phyloP scores from a whole-genome alignment of 1,140 invertebrate genomes.

The Drosophila mojavensis region DNA sequence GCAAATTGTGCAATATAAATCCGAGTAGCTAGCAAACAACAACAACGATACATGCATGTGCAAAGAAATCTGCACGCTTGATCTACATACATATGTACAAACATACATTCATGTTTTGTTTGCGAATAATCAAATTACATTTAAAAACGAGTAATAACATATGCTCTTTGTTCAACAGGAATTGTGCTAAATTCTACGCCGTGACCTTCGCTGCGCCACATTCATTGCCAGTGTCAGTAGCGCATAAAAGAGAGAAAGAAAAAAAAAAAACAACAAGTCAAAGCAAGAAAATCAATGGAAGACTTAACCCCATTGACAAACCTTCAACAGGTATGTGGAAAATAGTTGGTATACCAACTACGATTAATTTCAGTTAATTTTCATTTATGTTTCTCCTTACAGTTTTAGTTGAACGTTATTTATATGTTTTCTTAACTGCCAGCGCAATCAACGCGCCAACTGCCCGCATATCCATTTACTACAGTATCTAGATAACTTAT shows the following conservation, averaged over 20 bases:
- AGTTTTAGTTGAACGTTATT: slow-evolving; percentile 66
- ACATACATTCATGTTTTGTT: background rate
- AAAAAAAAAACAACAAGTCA: slow-evolving; percentile 15
- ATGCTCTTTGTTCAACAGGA: slow-evolving; percentile 26
- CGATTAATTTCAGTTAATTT: slow-evolving; percentile 34
- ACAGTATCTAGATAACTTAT: slow-evolving; percentile 10
- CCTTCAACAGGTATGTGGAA: slow-evolving; percentile 78
- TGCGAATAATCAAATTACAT: no score
- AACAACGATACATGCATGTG: background rate
- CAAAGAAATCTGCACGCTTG: background rate
- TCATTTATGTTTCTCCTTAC: slow-evolving; percentile 51
- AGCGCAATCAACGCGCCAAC: slow-evolving; percentile 29
- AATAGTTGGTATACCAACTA: slow-evolving; percentile 18
- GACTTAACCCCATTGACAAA: slow-evolving; percentile 76
- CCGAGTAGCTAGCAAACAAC: no score
- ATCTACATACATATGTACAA: background rate
- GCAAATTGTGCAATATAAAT: no score
- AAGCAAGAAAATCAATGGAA: slow-evolving; percentile 76
- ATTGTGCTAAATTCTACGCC: slow-evolving; percentile 24
- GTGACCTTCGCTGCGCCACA: slow-evolving; percentile 54
- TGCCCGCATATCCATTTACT: slow-evolving; percentile 30
- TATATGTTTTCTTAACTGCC: slow-evolving; percentile 36
- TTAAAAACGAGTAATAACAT: background rate
- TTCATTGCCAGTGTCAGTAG: slow-evolving; percentile 63
- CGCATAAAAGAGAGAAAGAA: slow-evolving; percentile 15